These are phyloP conservation scores for Slavum lentiscoides DNA, from an alignment of 2,888 invertebrate species.

Conservation along the genomic window DNA sequence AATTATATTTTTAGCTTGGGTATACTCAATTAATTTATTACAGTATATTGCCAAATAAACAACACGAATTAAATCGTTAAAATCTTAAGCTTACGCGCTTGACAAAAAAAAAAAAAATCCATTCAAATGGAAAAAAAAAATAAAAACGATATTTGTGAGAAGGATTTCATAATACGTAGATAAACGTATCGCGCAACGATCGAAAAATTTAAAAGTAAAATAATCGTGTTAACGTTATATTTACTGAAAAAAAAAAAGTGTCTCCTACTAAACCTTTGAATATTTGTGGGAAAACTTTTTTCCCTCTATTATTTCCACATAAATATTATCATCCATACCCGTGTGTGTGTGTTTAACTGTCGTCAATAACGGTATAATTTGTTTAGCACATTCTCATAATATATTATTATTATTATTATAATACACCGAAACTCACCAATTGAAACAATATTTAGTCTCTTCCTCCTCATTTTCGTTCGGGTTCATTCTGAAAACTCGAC, in stretches of 20 bases:
- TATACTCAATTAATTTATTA: no score
- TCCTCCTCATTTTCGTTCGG: slow-evolving; percentile 14
- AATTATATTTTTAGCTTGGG: neutral
- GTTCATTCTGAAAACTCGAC: slow-evolving; percentile 5
- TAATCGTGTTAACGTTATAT: neutral
- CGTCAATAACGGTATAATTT: neutral
- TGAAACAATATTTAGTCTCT: slow-evolving; percentile 34
- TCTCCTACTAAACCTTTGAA: neutral
- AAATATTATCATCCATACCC: no score
- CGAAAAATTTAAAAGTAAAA: neutral
- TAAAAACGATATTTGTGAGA: no score
- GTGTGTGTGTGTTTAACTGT: neutral
- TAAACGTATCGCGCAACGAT: no score
- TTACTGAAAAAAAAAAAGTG: no score
- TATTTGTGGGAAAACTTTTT: neutral
- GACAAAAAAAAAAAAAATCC: neutral
- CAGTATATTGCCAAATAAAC: neutral
- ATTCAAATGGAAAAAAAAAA: no score
- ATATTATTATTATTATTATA: no score
- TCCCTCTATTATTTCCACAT: neutral
- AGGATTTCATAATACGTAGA: no score
- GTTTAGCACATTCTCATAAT: neutral
- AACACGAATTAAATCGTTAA: neutral
- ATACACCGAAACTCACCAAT: slow-evolving; percentile 14
- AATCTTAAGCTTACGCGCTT: neutral